Evolutionary conservation across 1,140 invertebrate species (phyloP).

Genomic region (Harpegnathos saltator): DNA sequence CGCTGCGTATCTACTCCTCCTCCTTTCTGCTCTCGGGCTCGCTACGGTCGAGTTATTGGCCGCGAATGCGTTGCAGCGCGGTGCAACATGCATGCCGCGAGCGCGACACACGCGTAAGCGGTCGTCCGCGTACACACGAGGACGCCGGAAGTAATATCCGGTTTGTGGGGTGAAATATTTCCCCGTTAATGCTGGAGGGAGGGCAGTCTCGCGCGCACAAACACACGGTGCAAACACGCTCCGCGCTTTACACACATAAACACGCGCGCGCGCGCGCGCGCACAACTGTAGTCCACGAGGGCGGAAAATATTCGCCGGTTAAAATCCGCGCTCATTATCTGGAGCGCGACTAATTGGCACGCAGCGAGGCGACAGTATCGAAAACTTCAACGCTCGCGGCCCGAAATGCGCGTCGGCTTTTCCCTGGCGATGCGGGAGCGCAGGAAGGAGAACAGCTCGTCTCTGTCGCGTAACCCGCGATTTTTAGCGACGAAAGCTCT

Average conservation of each 20-base stretch:
- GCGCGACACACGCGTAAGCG: slow-evolving; percentile 5
- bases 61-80: background rate
- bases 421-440: no score
- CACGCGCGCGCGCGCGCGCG: no score
- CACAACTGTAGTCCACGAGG: background rate
- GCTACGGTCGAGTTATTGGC: slow-evolving; percentile 14
- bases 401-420: background rate
- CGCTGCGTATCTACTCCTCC: no score
- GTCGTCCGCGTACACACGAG: background rate
- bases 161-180: slow-evolving; percentile 38
- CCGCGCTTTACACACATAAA: no score
- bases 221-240: no score
- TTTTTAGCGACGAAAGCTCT: no score
- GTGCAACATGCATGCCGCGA: background rate
- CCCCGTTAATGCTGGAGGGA: slow-evolving; percentile 22
- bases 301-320: slow-evolving; percentile 30
- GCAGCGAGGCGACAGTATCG: slow-evolving; percentile 36
- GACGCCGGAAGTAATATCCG: slow-evolving; percentile 36
- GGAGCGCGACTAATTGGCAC: slow-evolving; percentile 58
- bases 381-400: slow-evolving; percentile 43
- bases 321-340: slow-evolving; percentile 53
- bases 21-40: background rate
- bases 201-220: no score
- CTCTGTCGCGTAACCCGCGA: no score
- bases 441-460: no score